Percentiles rank a stretch among this genome's conserved stretches.
phyloP scores from a whole-genome alignment of 2,113 vertebrate genomes.

The Gymnorhina tibicen region DNA sequence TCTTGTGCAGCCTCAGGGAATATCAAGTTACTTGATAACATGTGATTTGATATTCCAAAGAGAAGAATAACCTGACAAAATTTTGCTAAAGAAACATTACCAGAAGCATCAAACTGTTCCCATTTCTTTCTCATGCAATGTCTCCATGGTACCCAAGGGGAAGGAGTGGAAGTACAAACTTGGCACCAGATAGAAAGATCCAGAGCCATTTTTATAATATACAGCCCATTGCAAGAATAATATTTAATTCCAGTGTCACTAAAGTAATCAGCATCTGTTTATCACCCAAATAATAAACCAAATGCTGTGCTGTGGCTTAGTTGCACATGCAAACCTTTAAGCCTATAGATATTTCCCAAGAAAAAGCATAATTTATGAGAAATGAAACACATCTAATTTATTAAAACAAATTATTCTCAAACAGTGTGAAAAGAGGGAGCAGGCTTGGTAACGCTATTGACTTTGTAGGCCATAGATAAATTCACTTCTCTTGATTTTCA shows the following conservation, averaged over 20 bases:
- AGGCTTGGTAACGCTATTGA: neutral
- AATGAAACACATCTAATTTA: neutral
- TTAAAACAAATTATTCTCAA: neutral
- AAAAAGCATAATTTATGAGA: neutral
- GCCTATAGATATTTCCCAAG: neutral
- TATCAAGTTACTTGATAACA: neutral
- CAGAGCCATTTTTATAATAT: neutral
- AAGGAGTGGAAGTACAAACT: neutral
- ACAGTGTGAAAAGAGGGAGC: neutral
- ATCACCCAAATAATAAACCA: neutral
- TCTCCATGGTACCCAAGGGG: neutral
- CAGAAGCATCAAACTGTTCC: neutral
- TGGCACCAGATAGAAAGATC: neutral
- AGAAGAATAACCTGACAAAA: conserved; percentile 44
- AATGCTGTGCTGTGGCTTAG: neutral
- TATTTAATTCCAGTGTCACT: neutral
- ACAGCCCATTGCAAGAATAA: neutral
- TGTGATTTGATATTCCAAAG: conserved; percentile 25
- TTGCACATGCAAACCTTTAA: neutral
- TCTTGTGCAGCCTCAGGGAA: neutral
- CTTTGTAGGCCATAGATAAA: neutral
- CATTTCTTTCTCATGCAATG: neutral
- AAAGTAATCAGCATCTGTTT: neutral
- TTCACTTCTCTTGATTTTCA: neutral
- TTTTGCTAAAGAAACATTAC: conserved; percentile 25